Base-by-base conservation (phyloP, 2,797 vertebrate genomes). In the Microchirus variegatus region DNA sequence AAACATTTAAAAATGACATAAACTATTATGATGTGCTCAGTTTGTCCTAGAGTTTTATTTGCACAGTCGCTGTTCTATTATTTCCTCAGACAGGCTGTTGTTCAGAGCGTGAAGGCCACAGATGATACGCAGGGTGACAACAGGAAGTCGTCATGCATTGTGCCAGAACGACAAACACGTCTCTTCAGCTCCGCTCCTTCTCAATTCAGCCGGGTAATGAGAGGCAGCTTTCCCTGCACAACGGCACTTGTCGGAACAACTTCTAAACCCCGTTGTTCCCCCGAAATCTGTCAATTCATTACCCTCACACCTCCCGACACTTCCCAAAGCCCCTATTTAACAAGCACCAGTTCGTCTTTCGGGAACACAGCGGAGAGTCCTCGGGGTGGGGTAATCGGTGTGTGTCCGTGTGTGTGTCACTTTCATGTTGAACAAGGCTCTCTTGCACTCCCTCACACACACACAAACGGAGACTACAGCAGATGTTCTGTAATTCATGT, bases 221-320 rank as follows among this genome's bases (percentile, higher is more conserved):
- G 68, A 67, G 66, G 63, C 76, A 58, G 67, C 74, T 70, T 69
- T 77, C 69, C 75, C 63, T 22, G 40, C 67, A 85, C 75, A 73
- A 65, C 70, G 54, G 61, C 83, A 72, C 84, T 86, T 89, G 84
- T 89, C 87, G 90, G 81, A 63, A 86, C 88, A 90, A 89, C 85
- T 89, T 90, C 86, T 92, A 90, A 86, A 91, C 88, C 80, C 70
- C 67, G 82, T 89, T 87, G 86, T 88, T 83, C 82, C 79, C 58
- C 49, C n/a, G n/a, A 83, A 82, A 85, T 80, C 83, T 78, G 69
- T 78, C 85, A 74, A 77, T 84, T 83, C 76, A 76, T 84, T 70
- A 80, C 66, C 66, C 43, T 63, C 50, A 61, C 69, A 58, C 57
- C 49, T n/a, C 45, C 47, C 38, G 19, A 41, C 59, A 46, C 71